phyloP scores from a whole-genome alignment of 2,888 invertebrate genomes.

The Chydorus sphaericus region DNA sequence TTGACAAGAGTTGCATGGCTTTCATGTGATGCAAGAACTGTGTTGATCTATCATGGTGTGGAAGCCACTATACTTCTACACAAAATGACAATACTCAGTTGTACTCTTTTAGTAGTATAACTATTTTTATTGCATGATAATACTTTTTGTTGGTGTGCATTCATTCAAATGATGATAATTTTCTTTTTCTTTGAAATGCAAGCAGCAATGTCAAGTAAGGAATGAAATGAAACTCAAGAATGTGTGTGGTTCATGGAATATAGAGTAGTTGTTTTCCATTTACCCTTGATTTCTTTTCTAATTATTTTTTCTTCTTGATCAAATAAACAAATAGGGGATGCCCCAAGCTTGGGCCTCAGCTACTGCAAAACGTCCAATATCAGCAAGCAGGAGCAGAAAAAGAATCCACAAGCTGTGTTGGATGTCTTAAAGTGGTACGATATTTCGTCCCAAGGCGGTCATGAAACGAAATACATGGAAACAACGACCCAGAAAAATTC shows the following conservation, averaged over 20 bases:
- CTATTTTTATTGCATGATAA: not conserved
- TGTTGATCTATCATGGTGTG: too few species aligned
- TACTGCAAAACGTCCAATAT: slow-evolving; percentile 97
- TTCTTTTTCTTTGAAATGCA: slow-evolving; percentile 59
- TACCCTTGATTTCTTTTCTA: too few species aligned
- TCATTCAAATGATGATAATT: not conserved
- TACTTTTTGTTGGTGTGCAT: not conserved
- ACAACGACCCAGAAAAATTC: slow-evolving; percentile 24
- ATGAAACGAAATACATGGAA: slow-evolving; percentile 76
- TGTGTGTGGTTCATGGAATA: slow-evolving; percentile 9
- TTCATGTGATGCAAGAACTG: too few species aligned
- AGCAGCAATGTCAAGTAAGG: slow-evolving; percentile 95
- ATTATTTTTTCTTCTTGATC: too few species aligned
- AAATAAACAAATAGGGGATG: slow-evolving; percentile 66
- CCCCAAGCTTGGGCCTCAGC: slow-evolving; percentile 98
- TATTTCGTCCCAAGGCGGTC: slow-evolving; percentile 53
- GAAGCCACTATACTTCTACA: too few species aligned
- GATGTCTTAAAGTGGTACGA: slow-evolving; percentile 98
- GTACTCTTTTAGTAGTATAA: not conserved
- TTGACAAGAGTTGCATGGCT: slow-evolving; percentile 12
- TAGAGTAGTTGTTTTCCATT: slow-evolving; percentile 12
- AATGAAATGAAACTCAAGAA: slow-evolving; percentile 26
- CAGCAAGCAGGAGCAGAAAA: slow-evolving; percentile 97
- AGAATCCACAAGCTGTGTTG: slow-evolving; percentile 96
- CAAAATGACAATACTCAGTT: not conserved